A percentile compares a stretch with the other conserved stretches of the same genome.
phyloP scores from a whole-genome alignment of 2,888 invertebrate species.

The Cosmopolites sordidus region DNA sequence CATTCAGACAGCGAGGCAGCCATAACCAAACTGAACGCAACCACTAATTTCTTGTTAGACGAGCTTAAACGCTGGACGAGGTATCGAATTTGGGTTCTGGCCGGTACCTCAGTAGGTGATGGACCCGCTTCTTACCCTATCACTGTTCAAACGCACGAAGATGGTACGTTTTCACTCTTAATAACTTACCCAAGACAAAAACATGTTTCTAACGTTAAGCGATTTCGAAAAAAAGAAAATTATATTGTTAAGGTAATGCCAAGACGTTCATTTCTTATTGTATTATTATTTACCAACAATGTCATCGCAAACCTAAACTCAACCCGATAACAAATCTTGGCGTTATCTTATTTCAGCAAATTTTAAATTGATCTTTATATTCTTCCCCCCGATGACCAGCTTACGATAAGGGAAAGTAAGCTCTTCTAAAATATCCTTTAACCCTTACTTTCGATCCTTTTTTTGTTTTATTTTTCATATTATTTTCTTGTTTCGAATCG shows the following conservation, averaged over 20 bases:
- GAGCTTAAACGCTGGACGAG: slow-evolving; percentile 93
- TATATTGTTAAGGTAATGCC: neutral
- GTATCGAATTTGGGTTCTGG: slow-evolving; percentile 95
- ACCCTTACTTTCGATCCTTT: slow-evolving; percentile 15
- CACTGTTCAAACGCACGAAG: slow-evolving; percentile 92
- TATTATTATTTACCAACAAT: too few species aligned
- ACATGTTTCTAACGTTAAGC: too few species aligned
- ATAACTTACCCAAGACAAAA: too few species aligned
- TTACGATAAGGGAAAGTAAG: slow-evolving; percentile 28
- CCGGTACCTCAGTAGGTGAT: slow-evolving; percentile 94
- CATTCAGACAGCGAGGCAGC: slow-evolving; percentile 80
- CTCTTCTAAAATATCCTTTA: slow-evolving; percentile 22
- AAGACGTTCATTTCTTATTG: neutral
- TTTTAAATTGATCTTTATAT: slow-evolving; percentile 8
- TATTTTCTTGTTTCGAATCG: slow-evolving; percentile 12
- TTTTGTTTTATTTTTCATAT: slow-evolving; percentile 12
- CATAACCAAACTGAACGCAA: slow-evolving; percentile 73
- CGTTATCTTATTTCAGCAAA: neutral
- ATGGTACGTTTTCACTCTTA: slow-evolving; percentile 76
- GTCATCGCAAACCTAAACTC: too few species aligned
- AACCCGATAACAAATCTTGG: neutral
- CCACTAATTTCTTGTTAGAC: slow-evolving; percentile 77
- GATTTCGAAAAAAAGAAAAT: neutral
- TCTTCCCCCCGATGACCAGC: slow-evolving; percentile 20
- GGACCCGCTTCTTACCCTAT: slow-evolving; percentile 91